Conservation (phyloP, 2,888 invertebrate species). For the Spatulosminthurus flaviceps region DNA sequence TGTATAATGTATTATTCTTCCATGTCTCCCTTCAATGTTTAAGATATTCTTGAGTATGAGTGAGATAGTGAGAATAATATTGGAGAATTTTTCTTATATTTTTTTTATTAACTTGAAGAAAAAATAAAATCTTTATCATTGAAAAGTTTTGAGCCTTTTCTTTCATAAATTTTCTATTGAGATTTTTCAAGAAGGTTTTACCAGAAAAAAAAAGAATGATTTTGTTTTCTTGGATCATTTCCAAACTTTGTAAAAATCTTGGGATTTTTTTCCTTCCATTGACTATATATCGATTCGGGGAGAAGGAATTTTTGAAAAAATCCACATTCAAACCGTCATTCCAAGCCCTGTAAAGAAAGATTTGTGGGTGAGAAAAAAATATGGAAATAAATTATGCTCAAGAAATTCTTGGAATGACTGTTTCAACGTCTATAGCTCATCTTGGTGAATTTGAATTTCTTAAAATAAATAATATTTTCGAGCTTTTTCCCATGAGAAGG, state of each 20-base stretch:
- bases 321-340: too few species aligned
- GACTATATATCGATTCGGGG: background rate
- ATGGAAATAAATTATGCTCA: too few species aligned
- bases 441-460: background rate
- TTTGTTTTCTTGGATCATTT: conserved; percentile 7
- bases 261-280: background rate
- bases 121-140: background rate
- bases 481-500: background rate
- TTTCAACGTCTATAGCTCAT: too few species aligned
- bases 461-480: background rate
- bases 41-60: background rate
- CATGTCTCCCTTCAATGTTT: background rate
- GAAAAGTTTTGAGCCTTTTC: background rate
- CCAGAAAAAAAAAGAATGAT: background rate
- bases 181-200: background rate
- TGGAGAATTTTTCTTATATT: too few species aligned
- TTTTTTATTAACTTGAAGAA: too few species aligned
- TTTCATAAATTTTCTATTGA: background rate
- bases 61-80: too few species aligned
- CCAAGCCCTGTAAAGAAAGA: too few species aligned
- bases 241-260: background rate
- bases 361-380: too few species aligned
- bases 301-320: too few species aligned
- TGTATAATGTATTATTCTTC: conserved; percentile 1
- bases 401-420: too few species aligned